Base-by-base conservation (phyloP, 2,888 invertebrate genomes). In the Hemithea aestivaria region DNA sequence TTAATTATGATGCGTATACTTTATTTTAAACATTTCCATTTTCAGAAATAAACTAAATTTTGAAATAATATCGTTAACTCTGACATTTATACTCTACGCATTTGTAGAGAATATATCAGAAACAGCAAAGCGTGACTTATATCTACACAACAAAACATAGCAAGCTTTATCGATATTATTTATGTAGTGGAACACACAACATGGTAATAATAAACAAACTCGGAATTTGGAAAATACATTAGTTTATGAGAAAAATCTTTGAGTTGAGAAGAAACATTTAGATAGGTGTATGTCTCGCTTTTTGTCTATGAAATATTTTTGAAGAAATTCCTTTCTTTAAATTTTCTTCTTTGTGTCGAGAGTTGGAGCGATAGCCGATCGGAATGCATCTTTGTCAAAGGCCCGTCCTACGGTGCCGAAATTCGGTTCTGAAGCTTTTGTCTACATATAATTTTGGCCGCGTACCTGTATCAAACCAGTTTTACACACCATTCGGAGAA, bases 391-490 rank as follows among this genome's bases (percentile, higher is more conserved):
- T 73, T 73, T 73, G 74, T 72, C 71, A 74, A 73, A 74, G 73
- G 61, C 64, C 62, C 61, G 59, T 62, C 58, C 62, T 61, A 62
- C 63, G 62, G 61, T 69, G 64, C 72, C 73, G 70, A 78, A 77
- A 73, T 71, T 68, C 62, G 66, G 68, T 66, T 63, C 58, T 54
- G 62, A 67, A 6, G 16, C 16, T 70, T 76, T 78, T 72, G 74
- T 78, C 81, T 81, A 80, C 76, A 72, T 75, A 80, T 78, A 78
- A 83, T 75, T 80, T 80, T 76, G 69, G 69, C 70, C 70, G 74
- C 56, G 67, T 84, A 82, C 85, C 84, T 85, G 84, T 64, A 70
- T 60, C 61, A 72, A 71, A 85, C 85, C 79, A 68, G 85, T 85
- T 85, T 73, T 61, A 65, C 57, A 57, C 40, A 42, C 51, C 55